Percentiles rank a stretch among this genome's conserved stretches.
Conservation (phyloP, 2,888 invertebrate species). For the Scaptomyza flava region DNA sequence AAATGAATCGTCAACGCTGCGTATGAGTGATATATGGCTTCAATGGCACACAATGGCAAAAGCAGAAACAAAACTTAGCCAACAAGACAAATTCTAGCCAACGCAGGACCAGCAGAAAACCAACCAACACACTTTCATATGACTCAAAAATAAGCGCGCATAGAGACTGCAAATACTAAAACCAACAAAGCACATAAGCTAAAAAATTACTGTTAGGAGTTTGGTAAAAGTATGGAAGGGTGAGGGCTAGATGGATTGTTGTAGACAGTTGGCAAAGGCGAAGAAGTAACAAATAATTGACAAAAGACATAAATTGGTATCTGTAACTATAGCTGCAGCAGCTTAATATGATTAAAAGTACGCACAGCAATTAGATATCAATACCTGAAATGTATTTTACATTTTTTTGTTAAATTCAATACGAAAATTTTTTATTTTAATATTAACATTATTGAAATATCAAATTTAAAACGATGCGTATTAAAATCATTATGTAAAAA, state of each 20-base stretch:
- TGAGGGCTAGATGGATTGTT: neutral
- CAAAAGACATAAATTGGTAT: neutral
- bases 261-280: conserved; percentile 22
- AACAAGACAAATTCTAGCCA: conserved; percentile 36
- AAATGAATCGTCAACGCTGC: conserved; percentile 75
- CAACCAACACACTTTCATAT: conserved; percentile 15
- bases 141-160: conserved; percentile 9
- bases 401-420: too few species aligned
- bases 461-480: too few species aligned
- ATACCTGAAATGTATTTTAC: too few species aligned
- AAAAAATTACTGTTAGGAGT: conserved; percentile 31
- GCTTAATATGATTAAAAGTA: too few species aligned
- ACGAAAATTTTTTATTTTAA: too few species aligned
- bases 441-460: too few species aligned
- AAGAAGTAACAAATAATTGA: conserved; percentile 39
- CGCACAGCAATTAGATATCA: too few species aligned
- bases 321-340: too few species aligned
- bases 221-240: neutral
- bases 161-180: conserved; percentile 18
- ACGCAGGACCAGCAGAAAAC: conserved; percentile 32
- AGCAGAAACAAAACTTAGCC: conserved; percentile 23
- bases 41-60: conserved; percentile 61
- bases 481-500: too few species aligned
- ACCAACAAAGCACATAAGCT: neutral
- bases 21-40: conserved; percentile 78